These are phyloP conservation scores for Wiebesia pumilae DNA, from an alignment of 1,140 invertebrate genomes.

Conservation along the genomic window DNA sequence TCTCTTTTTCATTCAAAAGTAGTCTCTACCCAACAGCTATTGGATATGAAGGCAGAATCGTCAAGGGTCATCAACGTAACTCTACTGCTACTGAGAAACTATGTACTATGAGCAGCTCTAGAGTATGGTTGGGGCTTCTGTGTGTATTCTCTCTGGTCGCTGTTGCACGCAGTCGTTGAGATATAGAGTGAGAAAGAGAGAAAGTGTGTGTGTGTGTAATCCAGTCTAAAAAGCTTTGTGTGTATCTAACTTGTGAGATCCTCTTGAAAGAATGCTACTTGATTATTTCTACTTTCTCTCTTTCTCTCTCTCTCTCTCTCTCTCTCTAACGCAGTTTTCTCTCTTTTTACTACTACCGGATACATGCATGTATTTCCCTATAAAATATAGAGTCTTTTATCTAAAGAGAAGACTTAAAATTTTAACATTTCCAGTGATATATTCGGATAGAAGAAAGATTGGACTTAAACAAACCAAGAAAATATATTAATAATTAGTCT, in stretches of 20 bases:
- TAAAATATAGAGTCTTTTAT: too few relatives aligned
- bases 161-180: neutral
- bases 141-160: neutral
- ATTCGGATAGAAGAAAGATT: too few relatives aligned
- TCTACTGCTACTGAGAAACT: neutral
- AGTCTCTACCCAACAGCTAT: neutral
- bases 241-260: constrained; percentile 56
- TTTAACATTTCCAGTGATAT: too few relatives aligned
- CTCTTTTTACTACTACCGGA: too few relatives aligned
- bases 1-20: neutral
- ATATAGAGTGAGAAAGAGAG: neutral
- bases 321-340: too few relatives aligned
- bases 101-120: neutral
- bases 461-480: too few relatives aligned
- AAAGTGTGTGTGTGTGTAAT: constrained; percentile 32
- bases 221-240: constrained; percentile 55
- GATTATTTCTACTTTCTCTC: neutral
- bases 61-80: constrained; percentile 54
- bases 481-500: too few relatives aligned
- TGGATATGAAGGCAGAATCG: neutral
- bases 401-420: too few relatives aligned
- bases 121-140: neutral
- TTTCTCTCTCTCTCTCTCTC: neutral
- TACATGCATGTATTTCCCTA: too few relatives aligned
- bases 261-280: neutral